Evolutionary conservation across 2,113 vertebrate species (phyloP), one percentile per base, ranked within the genome.

Genomic region (Galemys pyrenaicus): DNA sequence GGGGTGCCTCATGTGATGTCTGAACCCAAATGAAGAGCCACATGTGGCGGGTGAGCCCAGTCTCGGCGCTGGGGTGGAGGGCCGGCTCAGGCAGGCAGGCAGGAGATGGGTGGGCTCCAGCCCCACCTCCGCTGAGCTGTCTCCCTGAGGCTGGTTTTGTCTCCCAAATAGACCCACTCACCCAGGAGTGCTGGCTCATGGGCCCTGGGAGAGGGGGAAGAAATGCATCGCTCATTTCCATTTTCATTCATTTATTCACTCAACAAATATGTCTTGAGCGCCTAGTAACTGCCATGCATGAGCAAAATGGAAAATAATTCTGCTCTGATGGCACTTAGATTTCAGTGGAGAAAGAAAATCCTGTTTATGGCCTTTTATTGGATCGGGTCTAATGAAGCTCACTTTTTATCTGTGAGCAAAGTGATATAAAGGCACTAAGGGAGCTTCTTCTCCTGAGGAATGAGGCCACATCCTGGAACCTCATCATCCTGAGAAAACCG

Each of bases 401-500:
- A n/a, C 71, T 30, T 65, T 90, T 65, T 37, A 39, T 46, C 54
- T 60, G 12, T 8, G 35, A 91, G 60, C 17, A 87, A 62, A 79
- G 28, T 15, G 58, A 65, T n/a, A 17, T n/a, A 79, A 94, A 12
- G 39, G 17, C 39, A 30, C 56, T 46, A 7, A n/a, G 6, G 68
- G 54, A 87, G 30, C 24, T 60, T 35, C 22, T 46, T 65, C 81
- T 49, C 39, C 37, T 10, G 58, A 81, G 39, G 22, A 70, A 6
- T 2, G 54, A 75, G 71, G 5, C 2, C 7, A 3, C 0, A 1
- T 5, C 0, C 3, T 3, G 79, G 37, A 28, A 11, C 44, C 3
- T 32, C 28, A 20, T n/a, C 51, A 20, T 32, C 37, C 58, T 10
- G 3, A 37, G 22, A 54, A 26, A 41, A 49, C 1, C 0, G 49